Base-by-base conservation (phyloP, 2,888 invertebrate genomes). In the Agrochola circellaris region DNA sequence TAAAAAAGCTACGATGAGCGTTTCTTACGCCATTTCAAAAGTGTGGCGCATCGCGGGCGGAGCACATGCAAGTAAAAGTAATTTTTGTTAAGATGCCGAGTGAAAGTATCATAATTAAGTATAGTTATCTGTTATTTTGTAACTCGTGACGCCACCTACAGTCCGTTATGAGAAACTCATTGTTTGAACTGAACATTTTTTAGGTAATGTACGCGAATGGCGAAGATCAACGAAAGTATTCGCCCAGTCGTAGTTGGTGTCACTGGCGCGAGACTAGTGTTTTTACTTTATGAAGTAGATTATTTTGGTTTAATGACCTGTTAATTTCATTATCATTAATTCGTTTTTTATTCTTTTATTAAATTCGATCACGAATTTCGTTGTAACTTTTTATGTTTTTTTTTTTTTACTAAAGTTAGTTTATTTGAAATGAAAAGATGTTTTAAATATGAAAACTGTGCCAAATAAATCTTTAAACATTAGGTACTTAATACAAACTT, bases 61-160 rank as follows among this genome's bases (percentile, higher is more conserved):
- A 54, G 48, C 38, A 20, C 61, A 65, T 42, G 51, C 60, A 54
- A 85, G 88, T 87, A 88, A 88, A 88, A 88, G 88, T 88, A 79
- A 65, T 79, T 86, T 78, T 73, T 51, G 56, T 74, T 74, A 45
- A 70, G 70, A 79, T 64, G 60, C 61, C 34, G 56, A 88, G 88
- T 87, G 88, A 88, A 89, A 89, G 87, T 88, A 82, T 73, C 73
- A 65, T 87, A 88, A 89, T 87, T 88, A 88, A 88, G 81, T 86
- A 82, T 81, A 86, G 88, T 90, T 90, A 89, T 87, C 88, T 85
- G 87, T 77, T 89, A 90, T 91, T 90, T 90, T 90, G 90, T 91
- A 90, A 91, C 85, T 83, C 72, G 75, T 82, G 84, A 83, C 86
- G 83, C 80, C 85, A 86, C 65, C 84, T 79, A 67, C 76, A 60